phyloP scores from a whole-genome alignment of 1,140 invertebrate genomes.

The Scaptomyza pallida region DNA sequence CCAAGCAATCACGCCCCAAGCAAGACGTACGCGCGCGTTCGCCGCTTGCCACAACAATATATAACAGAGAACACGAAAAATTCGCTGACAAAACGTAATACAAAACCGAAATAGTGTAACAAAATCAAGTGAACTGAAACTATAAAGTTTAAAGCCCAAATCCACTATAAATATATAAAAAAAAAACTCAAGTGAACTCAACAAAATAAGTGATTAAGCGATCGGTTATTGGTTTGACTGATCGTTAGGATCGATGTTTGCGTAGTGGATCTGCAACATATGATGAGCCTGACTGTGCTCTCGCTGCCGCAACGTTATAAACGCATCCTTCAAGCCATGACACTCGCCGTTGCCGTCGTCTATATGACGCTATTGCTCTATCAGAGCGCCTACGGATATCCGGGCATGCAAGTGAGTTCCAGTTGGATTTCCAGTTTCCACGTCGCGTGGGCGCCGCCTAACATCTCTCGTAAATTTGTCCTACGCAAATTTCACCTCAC shows the following conservation, averaged over 20 bases:
- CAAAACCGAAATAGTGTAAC: constrained; percentile 9
- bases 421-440: not conserved
- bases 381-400: constrained; percentile 84
- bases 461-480: constrained; percentile 55
- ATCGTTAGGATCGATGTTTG: constrained; percentile 58
- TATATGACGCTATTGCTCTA: constrained; percentile 82
- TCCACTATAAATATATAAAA: not conserved
- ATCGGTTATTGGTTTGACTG: constrained; percentile 36
- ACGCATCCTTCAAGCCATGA: constrained; percentile 83
- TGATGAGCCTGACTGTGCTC: constrained; percentile 80
- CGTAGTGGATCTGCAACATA: constrained; percentile 62
- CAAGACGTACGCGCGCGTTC: constrained; percentile 68
- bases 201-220: not conserved
- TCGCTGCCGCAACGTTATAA: constrained; percentile 83
- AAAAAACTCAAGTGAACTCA: not conserved
- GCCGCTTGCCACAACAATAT: constrained; percentile 17
- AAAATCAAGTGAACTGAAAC: not conserved
- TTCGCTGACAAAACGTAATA: constrained; percentile 18
- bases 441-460: constrained; percentile 35
- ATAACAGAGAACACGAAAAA: constrained; percentile 21
- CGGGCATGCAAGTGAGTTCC: constrained; percentile 75
- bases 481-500: constrained; percentile 26
- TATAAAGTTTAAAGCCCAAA: constrained; percentile 1
- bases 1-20: constrained; percentile 61
- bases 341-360: constrained; percentile 81